These are phyloP conservation scores for Pterostichus madidus DNA, from an alignment of 2,888 invertebrate species.

Conservation along the genomic window DNA sequence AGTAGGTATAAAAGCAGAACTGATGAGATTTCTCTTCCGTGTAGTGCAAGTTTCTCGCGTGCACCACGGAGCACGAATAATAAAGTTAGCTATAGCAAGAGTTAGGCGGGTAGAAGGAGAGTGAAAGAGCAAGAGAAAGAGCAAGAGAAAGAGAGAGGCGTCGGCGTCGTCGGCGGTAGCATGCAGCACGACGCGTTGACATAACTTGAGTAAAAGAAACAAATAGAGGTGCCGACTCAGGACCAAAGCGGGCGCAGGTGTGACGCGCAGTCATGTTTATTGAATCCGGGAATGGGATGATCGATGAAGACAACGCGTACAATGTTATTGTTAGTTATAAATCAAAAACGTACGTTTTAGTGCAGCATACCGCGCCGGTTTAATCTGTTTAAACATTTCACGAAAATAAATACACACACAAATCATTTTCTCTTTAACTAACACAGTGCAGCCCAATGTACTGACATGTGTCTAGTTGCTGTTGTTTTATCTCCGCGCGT, in stretches of 20 bases:
- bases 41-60: conserved; percentile 33
- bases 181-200: conserved; percentile 49
- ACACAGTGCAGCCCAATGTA: conserved; percentile 15
- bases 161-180: conserved; percentile 3
- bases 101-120: too few relatives aligned
- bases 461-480: conserved; percentile 33
- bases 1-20: conserved; percentile 28
- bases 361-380: conserved; percentile 9
- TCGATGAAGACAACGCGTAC: conserved; percentile 64
- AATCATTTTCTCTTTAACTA: conserved; percentile 60
- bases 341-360: conserved; percentile 54
- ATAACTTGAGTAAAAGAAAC: conserved; percentile 62
- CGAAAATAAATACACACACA: conserved; percentile 58
- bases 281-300: conserved; percentile 62
- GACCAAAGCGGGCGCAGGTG: conserved; percentile 50
- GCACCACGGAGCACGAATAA: conserved; percentile 44
- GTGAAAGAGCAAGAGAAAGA: background rate
- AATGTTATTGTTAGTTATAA: conserved; percentile 65
- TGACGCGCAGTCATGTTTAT: conserved; percentile 61
- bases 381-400: conserved; percentile 62
- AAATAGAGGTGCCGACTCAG: conserved; percentile 36
- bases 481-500: conserved; percentile 4
- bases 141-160: background rate
- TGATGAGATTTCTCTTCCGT: conserved; percentile 1
- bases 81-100: conserved; percentile 22